These are phyloP conservation scores for Dendroctonus ponderosae DNA, from an alignment of 1,140 invertebrate genomes.

Conservation along the genomic window DNA sequence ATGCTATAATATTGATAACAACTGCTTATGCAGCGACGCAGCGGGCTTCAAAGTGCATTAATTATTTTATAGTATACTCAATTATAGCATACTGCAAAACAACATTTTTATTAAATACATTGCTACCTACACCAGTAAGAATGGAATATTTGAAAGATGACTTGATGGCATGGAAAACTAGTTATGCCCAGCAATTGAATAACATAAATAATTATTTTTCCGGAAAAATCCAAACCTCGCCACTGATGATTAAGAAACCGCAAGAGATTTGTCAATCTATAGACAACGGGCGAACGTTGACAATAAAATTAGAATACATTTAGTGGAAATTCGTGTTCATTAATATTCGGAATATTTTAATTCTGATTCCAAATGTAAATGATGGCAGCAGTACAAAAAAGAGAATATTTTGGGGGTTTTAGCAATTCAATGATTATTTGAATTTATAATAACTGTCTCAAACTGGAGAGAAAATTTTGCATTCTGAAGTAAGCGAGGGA, in stretches of 20 bases:
- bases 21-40: no score
- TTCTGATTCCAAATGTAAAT: conserved; percentile 21
- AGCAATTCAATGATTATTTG: conserved; percentile 26
- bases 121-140: not conserved
- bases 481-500: conserved; percentile 10
- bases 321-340: conserved; percentile 3
- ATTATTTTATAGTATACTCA: no score
- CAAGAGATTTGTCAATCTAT: not conserved
- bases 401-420: conserved; percentile 13
- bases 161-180: no score
- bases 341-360: conserved; percentile 23
- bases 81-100: no score
- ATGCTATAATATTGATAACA: no score
- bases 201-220: no score
- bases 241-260: not conserved
- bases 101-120: no score
- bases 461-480: conserved; percentile 9
- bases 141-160: not conserved
- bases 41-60: no score
- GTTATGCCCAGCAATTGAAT: no score
- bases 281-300: not conserved
- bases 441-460: conserved; percentile 20
- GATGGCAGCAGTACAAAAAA: conserved; percentile 8
- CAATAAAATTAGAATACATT: conserved; percentile 8
- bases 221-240: no score